Percentiles rank a stretch among this genome's conserved stretches.
These are phyloP conservation scores for Alloplasta piceator DNA, from an alignment of 2,888 invertebrate species.

Conservation along the genomic window DNA sequence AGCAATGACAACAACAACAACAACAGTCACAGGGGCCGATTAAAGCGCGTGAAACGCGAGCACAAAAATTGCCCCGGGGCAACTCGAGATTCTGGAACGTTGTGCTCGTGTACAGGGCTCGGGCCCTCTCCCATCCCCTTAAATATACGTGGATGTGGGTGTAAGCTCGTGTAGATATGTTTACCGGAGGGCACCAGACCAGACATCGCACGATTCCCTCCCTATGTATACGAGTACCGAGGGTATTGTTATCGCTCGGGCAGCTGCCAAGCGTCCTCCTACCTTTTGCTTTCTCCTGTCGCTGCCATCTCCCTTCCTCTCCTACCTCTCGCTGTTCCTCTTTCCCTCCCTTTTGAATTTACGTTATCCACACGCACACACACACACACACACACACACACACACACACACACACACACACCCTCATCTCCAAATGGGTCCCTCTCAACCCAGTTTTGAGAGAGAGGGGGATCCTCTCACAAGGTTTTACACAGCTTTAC, in stretches of 20 bases:
- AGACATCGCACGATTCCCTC: conserved; percentile 61
- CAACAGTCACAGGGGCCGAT: conserved; percentile 66
- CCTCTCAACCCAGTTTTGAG: too few relatives aligned
- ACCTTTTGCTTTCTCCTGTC: conserved; percentile 62
- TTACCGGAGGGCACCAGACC: conserved; percentile 8
- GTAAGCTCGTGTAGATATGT: conserved; percentile 50
- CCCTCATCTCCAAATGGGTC: too few relatives aligned
- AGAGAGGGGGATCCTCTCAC: too few relatives aligned
- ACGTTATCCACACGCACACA: conserved; percentile 13
- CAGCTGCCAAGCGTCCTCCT: conserved; percentile 74
- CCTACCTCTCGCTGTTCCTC: conserved; percentile 1
- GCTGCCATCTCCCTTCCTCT: conserved; percentile 5
- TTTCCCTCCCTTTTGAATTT: background rate
- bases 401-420: background rate
- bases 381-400: conserved; percentile 2
- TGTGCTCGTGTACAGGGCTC: conserved; percentile 59
- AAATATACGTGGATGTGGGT: conserved; percentile 54
- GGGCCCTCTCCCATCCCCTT: background rate
- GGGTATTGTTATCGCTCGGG: conserved; percentile 77
- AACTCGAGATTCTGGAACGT: conserved; percentile 74
- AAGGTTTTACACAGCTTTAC: too few relatives aligned
- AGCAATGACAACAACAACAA: background rate
- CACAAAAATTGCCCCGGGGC: conserved; percentile 72
- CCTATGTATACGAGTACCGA: conserved; percentile 74
- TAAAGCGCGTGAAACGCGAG: conserved; percentile 71